Conservation (phyloP, 35 echinoderm and acorn worm genomes). For the Anneissia japonica region DNA sequence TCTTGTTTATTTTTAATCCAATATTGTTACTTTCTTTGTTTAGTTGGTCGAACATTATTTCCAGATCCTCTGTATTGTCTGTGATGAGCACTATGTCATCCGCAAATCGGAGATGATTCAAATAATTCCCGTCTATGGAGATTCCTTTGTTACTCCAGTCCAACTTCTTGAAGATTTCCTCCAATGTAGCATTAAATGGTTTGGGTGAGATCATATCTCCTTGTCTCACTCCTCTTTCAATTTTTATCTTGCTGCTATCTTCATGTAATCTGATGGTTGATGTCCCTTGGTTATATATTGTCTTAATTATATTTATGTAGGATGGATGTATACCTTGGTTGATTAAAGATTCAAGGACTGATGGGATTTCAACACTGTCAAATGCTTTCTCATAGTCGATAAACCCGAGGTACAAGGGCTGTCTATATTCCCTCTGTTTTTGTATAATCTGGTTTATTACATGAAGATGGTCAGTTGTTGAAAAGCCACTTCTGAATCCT, state of each 20-base stretch:
- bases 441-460: constrained; percentile 10
- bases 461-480: constrained; percentile 22
- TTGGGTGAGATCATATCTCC: constrained; percentile 19
- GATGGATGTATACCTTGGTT: neutral
- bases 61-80: too few relatives aligned
- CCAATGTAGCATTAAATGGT: constrained; percentile 7
- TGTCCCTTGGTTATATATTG: neutral
- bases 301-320: neutral
- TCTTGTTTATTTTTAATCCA: too few relatives aligned
- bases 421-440: constrained; percentile 6
- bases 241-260: neutral
- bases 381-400: too few relatives aligned
- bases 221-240: constrained; percentile 8
- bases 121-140: too few relatives aligned
- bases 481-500: constrained; percentile 18
- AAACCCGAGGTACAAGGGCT: constrained; percentile 5
- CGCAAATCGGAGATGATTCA: too few relatives aligned
- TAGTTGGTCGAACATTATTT: too few relatives aligned
- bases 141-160: too few relatives aligned
- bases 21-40: too few relatives aligned
- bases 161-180: too few relatives aligned
- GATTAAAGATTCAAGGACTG: neutral
- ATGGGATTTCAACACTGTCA: too few relatives aligned
- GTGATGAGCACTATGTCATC: too few relatives aligned
- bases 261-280: neutral